Base-by-base conservation (phyloP, 1,140 invertebrate genomes). In the Limonius californicus region DNA sequence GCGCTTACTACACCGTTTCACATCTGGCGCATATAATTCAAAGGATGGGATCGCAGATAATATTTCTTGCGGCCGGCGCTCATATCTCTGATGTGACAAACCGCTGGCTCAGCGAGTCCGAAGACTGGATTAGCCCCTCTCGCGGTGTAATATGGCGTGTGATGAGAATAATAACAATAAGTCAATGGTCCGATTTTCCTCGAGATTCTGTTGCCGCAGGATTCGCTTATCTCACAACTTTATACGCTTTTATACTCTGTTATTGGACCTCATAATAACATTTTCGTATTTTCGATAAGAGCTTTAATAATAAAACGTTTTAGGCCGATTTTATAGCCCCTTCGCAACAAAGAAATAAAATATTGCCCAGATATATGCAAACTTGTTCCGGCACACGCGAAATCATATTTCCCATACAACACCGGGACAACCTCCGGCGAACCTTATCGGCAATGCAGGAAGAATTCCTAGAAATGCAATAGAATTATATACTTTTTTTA, bases 151-250 rank as follows among this genome's bases (percentile, higher is more conserved):
- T 73, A 73, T 71, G 64, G 65, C 70, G 66, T 73, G 70, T 70
- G 70, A 73, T 73, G 72, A 70, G 70, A 73, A 73, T 72, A 71
- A 73, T 73, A 73, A 73, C 72, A 73, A 71, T 73, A 73, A 73
- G 70, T 73, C 72, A 71, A 67, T 69, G 67, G 61, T 15, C 61
- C 50, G 43, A 35, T 67, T 62, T 64, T 64, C 64, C 66, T 59
- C 62, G 35, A 53, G 63, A 64, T 67, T 67, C 63, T 58, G 59
- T 45, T 50, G 57, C 53, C 23, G 32, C 54, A 55, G 65, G 57
- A 58, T 57, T 59, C 61, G 62, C 61, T 66, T 66, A 66, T 66
- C 65, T 61, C 47, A 19, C n/a, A 61, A 61, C 59, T 61, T 61
- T 61, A 61, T 61, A 61, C 59, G 47, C 32, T 47, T 61, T 61